phyloP scores from a whole-genome alignment of 2,113 vertebrate genomes.

The Puffinus mauretanicus region DNA sequence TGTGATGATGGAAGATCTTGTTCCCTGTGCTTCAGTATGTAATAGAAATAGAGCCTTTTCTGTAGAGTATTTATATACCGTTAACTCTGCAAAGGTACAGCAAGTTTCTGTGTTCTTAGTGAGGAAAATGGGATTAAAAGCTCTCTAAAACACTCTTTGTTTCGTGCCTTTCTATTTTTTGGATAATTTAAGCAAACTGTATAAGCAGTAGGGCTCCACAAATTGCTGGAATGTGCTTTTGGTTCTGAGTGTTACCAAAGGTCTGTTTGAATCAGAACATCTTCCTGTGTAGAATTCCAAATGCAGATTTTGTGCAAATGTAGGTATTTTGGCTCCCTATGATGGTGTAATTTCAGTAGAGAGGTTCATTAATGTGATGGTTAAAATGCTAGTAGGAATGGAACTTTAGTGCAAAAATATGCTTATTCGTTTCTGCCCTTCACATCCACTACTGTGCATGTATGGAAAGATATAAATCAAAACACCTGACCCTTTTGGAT shows the following conservation, averaged over 20 bases:
- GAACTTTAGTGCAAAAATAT: neutral
- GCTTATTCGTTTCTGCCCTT: neutral
- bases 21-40: neutral
- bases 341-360: neutral
- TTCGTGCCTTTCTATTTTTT: neutral
- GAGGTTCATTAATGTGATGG: neutral
- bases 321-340: neutral
- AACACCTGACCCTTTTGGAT: neutral
- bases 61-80: neutral
- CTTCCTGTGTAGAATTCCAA: neutral
- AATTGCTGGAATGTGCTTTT: neutral
- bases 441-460: rapidly evolving
- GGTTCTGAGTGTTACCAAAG: neutral
- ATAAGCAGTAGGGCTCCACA: neutral
- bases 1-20: neutral
- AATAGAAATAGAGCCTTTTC: neutral
- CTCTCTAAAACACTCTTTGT: neutral
- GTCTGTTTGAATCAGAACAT: neutral
- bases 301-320: neutral
- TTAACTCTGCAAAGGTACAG: neutral
- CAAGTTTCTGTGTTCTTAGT: neutral
- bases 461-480: neutral
- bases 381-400: neutral
- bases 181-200: neutral
- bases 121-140: neutral